Conservation (phyloP, 1,140 invertebrate species). For the honey bee (Apis mellifera) region DNA sequence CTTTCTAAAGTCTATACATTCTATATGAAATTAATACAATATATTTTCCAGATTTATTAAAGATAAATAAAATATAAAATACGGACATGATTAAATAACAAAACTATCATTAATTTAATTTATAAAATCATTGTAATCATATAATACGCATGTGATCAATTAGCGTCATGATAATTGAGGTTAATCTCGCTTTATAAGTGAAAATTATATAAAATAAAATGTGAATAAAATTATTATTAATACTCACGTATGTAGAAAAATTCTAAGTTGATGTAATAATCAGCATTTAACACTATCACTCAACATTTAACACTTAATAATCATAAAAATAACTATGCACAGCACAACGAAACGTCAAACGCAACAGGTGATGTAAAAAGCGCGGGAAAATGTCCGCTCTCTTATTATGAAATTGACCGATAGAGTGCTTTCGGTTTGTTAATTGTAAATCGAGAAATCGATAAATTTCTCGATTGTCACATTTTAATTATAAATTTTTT, state of each 20-base stretch:
- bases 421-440: constrained; percentile 4
- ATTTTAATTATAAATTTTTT: not conserved
- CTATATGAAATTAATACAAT: no score
- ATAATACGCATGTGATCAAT: not conserved
- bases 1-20: no score
- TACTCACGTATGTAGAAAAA: not conserved
- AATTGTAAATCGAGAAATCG: not conserved
- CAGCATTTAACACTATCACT: not conserved
- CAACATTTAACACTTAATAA: not conserved
- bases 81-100: no score
- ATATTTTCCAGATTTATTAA: no score
- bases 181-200: not conserved
- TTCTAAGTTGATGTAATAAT: no score
- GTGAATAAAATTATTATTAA: not conserved
- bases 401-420: constrained; percentile 5
- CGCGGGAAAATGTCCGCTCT: constrained; percentile 35
- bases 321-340: not conserved
- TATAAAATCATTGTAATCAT: not conserved
- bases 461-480: not conserved
- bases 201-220: not conserved
- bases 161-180: constrained; percentile 2
- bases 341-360: constrained; percentile 2
- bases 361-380: constrained; percentile 52
- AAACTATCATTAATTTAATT: not conserved
- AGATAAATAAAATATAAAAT: no score